These are phyloP conservation scores for Hemibagrus guttatus DNA, from an alignment of 2,797 vertebrate genomes.

Conservation along the genomic window DNA sequence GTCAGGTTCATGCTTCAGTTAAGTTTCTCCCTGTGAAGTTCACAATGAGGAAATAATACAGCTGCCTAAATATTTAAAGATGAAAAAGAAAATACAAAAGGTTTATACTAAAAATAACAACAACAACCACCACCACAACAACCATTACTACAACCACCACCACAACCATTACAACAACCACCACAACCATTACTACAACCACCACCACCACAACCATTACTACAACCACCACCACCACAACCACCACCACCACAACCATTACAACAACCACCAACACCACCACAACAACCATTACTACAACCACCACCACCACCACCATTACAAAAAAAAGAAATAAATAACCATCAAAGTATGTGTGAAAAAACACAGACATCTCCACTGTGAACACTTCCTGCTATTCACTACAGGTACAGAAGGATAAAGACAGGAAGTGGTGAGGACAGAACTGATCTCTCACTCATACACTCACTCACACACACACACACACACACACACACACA, in stretches of 20 bases:
- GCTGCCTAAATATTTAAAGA: background rate
- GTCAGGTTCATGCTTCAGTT: background rate
- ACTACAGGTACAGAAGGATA: background rate
- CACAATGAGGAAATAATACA: background rate
- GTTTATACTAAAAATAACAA: background rate
- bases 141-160: too few relatives aligned
- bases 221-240: too few relatives aligned
- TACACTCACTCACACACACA: background rate
- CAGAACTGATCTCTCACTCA: background rate
- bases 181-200: too few relatives aligned
- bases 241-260: too few relatives aligned
- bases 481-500: background rate
- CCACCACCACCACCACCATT: too few relatives aligned
- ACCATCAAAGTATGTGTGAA: background rate
- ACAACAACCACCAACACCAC: too few relatives aligned
- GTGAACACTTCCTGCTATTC: background rate
- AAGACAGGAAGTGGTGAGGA: background rate
- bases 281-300: too few relatives aligned
- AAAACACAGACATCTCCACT: background rate
- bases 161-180: too few relatives aligned
- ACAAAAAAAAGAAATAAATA: background rate
- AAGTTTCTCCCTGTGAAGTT: background rate
- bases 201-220: too few relatives aligned
- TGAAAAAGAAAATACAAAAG: background rate
- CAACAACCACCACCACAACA: background rate